Base-by-base conservation (phyloP, 2,888 invertebrate species). In the Creontiades dilutus region DNA sequence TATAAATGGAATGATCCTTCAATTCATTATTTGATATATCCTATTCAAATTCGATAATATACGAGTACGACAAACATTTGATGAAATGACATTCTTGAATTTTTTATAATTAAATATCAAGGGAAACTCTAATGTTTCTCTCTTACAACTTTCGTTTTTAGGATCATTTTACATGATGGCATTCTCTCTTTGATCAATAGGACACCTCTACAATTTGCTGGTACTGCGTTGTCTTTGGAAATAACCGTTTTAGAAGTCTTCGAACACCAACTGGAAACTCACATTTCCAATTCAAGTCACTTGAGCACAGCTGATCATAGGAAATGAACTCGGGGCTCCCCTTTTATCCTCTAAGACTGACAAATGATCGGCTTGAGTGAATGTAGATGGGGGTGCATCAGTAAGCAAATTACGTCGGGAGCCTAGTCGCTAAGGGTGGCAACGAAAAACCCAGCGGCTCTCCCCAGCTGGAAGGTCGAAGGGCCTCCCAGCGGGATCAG, bases 341-440 rank as follows among this genome's bases (percentile, higher is more conserved):
- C 68, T 68, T 68, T 68, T 68, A 68, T 68, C 78, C 78, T 47
- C 78, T 78, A 78, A 78, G 78, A 78, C 78, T 78, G 78, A 78
- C 78, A 78, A 78, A 78, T 47, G 78, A 78, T 78, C 78, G 78
- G 19, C 78, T 78, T 78, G 78, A 78, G 78, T 78, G 78, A 78
- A 78, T 78, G 78, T 78, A 78, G 78, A 78, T 78, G 46, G 37
- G 78, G 78, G 78, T 78, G 78, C 78, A 78, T 47, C 78, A 78
- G 78, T 78, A 78, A 78, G 78, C 78, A 46, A 78, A 78, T 78
- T 78, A 78, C 78, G 78, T 46, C 19, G 37, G 46, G 46, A 47
- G 78, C 23, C 9, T 68, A 23, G 68, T n/a, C 23, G 37, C 37
- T 61, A 23, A 13, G 68, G 68, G 27, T 68, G 23, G 23, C 68